These are phyloP conservation scores for Parasteatoda lunata DNA, from an alignment of 2,888 invertebrate species.

Conservation along the genomic window DNA sequence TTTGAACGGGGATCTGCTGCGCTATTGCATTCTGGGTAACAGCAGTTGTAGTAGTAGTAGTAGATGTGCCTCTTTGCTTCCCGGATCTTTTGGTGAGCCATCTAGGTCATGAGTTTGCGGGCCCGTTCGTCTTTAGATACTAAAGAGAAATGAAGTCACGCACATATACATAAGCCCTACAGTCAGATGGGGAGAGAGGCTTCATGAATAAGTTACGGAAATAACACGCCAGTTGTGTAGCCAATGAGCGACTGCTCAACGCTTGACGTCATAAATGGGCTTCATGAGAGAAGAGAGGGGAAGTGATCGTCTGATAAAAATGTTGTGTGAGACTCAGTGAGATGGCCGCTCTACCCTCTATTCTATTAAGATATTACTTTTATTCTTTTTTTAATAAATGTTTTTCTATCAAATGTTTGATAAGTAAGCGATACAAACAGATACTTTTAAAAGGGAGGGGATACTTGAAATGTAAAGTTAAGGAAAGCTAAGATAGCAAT, in stretches of 20 bases:
- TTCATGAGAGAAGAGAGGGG: conserved; percentile 13
- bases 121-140: conserved; percentile 24
- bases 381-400: too few relatives aligned
- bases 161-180: conserved; percentile 60
- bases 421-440: too few relatives aligned
- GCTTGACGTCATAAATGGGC: conserved; percentile 61
- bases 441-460: too few relatives aligned
- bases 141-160: conserved; percentile 39
- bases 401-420: too few relatives aligned
- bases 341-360: background rate
- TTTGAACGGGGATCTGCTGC: conserved; percentile 31
- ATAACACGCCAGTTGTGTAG: conserved; percentile 61
- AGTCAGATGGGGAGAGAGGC: conserved; percentile 27
- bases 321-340: conserved; percentile 28
- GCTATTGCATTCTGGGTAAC: conserved; percentile 54
- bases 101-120: conserved; percentile 45
- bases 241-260: conserved; percentile 50
- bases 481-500: too few relatives aligned
- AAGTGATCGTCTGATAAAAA: conserved; percentile 48
- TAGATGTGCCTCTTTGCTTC: conserved; percentile 17
- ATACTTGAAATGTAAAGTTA: too few relatives aligned
- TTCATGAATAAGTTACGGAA: conserved; percentile 67
- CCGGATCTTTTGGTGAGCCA: conserved; percentile 29
- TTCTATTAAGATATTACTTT: too few relatives aligned
- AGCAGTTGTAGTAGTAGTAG: conserved; percentile 40